phyloP scores from a whole-genome alignment of 2,888 invertebrate genomes.

The Ischnura elegans region DNA sequence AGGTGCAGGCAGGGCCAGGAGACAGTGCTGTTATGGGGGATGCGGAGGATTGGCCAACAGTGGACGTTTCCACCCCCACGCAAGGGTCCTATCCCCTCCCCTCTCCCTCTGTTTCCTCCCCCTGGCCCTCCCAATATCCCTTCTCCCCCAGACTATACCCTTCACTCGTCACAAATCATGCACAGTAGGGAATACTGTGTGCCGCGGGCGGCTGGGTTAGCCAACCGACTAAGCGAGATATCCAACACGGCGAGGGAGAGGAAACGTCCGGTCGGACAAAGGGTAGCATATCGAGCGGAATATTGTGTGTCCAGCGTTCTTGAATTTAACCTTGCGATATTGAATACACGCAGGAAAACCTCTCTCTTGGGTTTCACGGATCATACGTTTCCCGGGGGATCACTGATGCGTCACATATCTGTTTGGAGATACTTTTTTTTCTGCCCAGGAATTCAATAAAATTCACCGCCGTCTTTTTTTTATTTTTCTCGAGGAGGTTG shows the following conservation, averaged over 20 bases:
- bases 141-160: too few relatives aligned
- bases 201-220: slow-evolving; percentile 2
- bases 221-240: slow-evolving; percentile 32
- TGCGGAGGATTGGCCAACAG: neutral
- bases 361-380: neutral
- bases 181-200: neutral
- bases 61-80: too few relatives aligned
- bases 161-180: slow-evolving; percentile 51
- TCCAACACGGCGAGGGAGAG: neutral
- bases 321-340: neutral
- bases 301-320: neutral
- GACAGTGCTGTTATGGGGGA: neutral
- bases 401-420: neutral
- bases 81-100: too few relatives aligned
- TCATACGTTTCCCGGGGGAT: neutral
- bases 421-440: too few relatives aligned
- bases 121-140: neutral
- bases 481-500: too few relatives aligned
- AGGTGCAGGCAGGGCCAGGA: slow-evolving; percentile 42
- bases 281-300: slow-evolving; percentile 18
- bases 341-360: neutral
- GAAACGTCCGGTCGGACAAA: neutral
- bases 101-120: neutral
- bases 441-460: too few relatives aligned
- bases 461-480: too few relatives aligned